phyloP scores from a whole-genome alignment of 2,797 vertebrate species.

The Acridotheres tristis region DNA sequence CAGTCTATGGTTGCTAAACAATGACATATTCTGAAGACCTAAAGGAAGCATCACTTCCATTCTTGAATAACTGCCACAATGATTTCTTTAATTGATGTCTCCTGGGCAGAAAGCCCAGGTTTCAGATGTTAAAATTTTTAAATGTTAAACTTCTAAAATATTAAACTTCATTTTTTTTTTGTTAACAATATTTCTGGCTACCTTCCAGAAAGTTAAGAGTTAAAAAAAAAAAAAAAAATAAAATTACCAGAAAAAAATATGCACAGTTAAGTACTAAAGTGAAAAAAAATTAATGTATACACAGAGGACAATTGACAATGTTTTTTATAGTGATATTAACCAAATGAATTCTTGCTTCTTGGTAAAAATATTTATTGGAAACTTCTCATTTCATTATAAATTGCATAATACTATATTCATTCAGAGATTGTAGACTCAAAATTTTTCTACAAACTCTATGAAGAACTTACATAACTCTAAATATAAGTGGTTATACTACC shows the following conservation, averaged over 20 bases:
- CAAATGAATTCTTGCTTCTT: not conserved
- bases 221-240: too few species aligned
- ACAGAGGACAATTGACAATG: accelerated
- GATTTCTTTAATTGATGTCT: not conserved
- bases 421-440: not conserved
- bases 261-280: not conserved
- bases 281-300: not conserved
- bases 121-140: not conserved
- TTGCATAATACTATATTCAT: not conserved
- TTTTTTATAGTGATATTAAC: not conserved
- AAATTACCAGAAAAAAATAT: not conserved
- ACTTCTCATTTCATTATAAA: not conserved
- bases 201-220: not conserved
- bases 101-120: not conserved
- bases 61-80: not conserved
- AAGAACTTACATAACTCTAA: not conserved
- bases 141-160: not conserved
- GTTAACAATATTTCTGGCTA: not conserved
- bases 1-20: conserved; percentile 41
- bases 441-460: not conserved
- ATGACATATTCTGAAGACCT: not conserved
- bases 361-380: not conserved
- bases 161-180: not conserved
- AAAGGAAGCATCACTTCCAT: not conserved
- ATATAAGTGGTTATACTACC: not conserved